These are phyloP conservation scores for Ameiurus melas DNA, from an alignment of 2,113 vertebrate species.

Conservation along the genomic window DNA sequence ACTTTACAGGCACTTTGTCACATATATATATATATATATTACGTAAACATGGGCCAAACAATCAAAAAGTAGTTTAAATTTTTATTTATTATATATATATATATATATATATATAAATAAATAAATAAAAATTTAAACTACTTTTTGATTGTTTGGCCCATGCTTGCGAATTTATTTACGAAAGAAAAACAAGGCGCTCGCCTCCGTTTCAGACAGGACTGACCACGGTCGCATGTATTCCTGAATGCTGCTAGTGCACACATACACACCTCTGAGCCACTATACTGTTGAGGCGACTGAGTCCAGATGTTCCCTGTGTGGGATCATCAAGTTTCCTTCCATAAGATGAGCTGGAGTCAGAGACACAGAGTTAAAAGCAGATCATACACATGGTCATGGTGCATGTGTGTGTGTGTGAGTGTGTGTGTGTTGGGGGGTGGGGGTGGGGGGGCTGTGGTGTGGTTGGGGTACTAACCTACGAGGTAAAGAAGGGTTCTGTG, in stretches of 20 bases:
- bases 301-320: slow-evolving; percentile 65
- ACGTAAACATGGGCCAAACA: no score
- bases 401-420: slow-evolving; percentile 32
- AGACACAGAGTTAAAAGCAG: slow-evolving; percentile 1
- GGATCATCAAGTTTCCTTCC: slow-evolving; percentile 76
- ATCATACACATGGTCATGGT: background rate
- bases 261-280: slow-evolving; percentile 67
- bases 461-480: slow-evolving; percentile 68
- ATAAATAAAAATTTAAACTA: no score
- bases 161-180: no score
- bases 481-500: slow-evolving; percentile 70
- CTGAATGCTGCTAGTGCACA: background rate
- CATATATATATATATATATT: no score
- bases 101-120: no score
- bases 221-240: background rate
- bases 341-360: slow-evolving; percentile 71
- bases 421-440: slow-evolving; percentile 32
- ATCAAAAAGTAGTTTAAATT: no score
- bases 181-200: no score
- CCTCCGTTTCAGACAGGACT: no score
- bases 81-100: no score
- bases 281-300: slow-evolving; percentile 70
- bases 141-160: no score
- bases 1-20: no score
- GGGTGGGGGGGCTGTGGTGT: no score